Base-by-base conservation (phyloP, 2,797 vertebrate species). In the Gadopsis bispinosus region DNA sequence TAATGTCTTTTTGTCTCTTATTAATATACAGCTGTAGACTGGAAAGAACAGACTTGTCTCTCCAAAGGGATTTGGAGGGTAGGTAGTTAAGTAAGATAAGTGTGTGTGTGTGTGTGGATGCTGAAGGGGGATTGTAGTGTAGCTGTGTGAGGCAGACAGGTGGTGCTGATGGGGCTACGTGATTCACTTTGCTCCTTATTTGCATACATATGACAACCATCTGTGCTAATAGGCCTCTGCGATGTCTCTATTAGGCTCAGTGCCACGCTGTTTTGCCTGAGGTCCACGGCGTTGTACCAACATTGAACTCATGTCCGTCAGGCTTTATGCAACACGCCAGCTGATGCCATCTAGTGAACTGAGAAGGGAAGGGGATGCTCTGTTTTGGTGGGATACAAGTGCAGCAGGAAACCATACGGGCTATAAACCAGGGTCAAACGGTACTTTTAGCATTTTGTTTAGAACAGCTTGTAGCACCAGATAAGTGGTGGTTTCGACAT, bases 171-270 rank as follows among this genome's bases (percentile, higher is more conserved):
- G 96, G 93, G 94, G 95, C 95, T 94, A 95, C 91, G 94, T 95
- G 96, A 97, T 97, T 98, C 96, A 96, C 96, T 98, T 97, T 96
- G 95, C 95, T 96, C 94, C 96, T 96, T 93, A 98, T 99, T 97
- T 99, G 96, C 98, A 99, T 99, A 97, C 96, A 98, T 97, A 97
- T 97, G 97, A 99, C 97, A 97, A 95, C 97, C 98, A 99, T 99
- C 98, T 99, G 97, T 95, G 96, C 97, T 97, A 98, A 99, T 97
- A 95, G 96, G 95, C 90, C 84, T 89, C 92, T 77, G 90, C 92
- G 91, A 97, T 94, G 95, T 98, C 97, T 99, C 97, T 95, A 97
- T 99, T 97, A 97, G 96, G 91, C 94, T 88, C 90, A 1, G 29
- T 83, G 93, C 91, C 93, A 93, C 63, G 39, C 71, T 77, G 75